Percentiles rank a stretch among this genome's conserved stretches.
phyloP scores from a whole-genome alignment of 2,797 vertebrate genomes.

The Ctenopoma kingsleyae region DNA sequence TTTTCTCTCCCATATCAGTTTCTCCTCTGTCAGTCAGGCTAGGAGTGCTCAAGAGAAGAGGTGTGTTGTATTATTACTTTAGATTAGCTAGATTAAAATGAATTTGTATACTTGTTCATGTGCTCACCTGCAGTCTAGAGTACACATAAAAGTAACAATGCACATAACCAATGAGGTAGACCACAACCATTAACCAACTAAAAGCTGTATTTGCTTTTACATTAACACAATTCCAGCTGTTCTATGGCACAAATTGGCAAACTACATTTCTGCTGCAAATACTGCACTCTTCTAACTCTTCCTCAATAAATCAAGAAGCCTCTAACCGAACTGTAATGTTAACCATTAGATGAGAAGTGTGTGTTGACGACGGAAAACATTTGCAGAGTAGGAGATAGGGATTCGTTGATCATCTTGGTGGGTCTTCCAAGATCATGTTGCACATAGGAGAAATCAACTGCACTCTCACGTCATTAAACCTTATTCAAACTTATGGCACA shows the following conservation, averaged over 20 bases:
- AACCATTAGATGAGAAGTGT: slow-evolving; percentile 17
- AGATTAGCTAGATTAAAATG: slow-evolving; percentile 36
- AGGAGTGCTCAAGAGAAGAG: slow-evolving; percentile 41
- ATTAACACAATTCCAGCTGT: slow-evolving; percentile 18
- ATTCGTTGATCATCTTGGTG: slow-evolving; percentile 46
- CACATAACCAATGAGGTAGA: neutral
- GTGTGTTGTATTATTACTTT: slow-evolving; percentile 32
- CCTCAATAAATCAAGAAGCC: slow-evolving; percentile 35
- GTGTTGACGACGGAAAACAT: slow-evolving; percentile 33
- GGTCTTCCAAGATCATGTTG: slow-evolving; percentile 25
- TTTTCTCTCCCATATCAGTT: slow-evolving; percentile 76
- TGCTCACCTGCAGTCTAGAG: neutral
- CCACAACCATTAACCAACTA: neutral
- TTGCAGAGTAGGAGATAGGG: slow-evolving; percentile 19
- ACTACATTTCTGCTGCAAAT: neutral
- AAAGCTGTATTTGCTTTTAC: neutral
- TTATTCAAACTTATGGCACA: slow-evolving; percentile 37
- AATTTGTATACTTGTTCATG: neutral
- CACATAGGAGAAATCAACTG: slow-evolving; percentile 31
- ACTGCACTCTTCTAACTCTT: slow-evolving; percentile 2
- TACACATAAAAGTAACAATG: neutral
- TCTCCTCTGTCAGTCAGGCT: slow-evolving; percentile 76
- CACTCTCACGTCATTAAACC: slow-evolving; percentile 41
- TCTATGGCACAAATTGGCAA: slow-evolving; percentile 8
- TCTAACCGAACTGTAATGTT: slow-evolving; percentile 12